Base-by-base conservation (phyloP, 2,113 vertebrate species). In the Aphyosemion australe region DNA sequence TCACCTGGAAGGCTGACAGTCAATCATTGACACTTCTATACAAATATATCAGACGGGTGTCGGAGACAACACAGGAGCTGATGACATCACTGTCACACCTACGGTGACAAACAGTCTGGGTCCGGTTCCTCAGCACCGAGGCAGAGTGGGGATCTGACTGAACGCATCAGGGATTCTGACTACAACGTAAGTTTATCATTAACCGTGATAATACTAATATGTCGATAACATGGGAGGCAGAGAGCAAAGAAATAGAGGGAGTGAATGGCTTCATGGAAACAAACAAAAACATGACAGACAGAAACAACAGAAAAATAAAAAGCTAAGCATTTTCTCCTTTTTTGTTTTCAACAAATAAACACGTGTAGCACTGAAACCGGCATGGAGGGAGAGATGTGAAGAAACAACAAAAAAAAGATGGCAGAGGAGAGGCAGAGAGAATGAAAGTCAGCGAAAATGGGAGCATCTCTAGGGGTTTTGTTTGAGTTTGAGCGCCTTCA, bases 401-500 rank as follows among this genome's bases (percentile, higher is more conserved):
- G 62, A 86, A 82, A 87, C 64, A 69, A 64, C 10, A 42, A 72
- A 78, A n/a, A n/a, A 79, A 78, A 78, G 69, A 81, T 76, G 80
- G 73, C 67, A 77, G 76, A 78, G 73, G 72, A 74, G 77, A 79
- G 76, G 78, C 49, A 52, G 64, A 82, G 49, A 67, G 72, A 85
- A 19, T 49, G 74, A 64, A 41, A 70, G 21, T 65, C 53, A 61
- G 46, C 72, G 20, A 61, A 61, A 76, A 50, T 76, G 70, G 62
- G 61, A 81, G 73, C 65, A 73, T 80, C 79, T 94, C 92, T 93
- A 98, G 91, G 92, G 94, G 78, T 96, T 94, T 69, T 98, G 95
- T 93, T 98, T 99, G 90, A 93, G 95, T 95, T 96, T 98, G 93
- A 99, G 92, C 69, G 95, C 97, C 89, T 94, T 92, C 93, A 97